Base-by-base conservation (phyloP, 2,797 vertebrate genomes). In the Myotis vivesi region DNA sequence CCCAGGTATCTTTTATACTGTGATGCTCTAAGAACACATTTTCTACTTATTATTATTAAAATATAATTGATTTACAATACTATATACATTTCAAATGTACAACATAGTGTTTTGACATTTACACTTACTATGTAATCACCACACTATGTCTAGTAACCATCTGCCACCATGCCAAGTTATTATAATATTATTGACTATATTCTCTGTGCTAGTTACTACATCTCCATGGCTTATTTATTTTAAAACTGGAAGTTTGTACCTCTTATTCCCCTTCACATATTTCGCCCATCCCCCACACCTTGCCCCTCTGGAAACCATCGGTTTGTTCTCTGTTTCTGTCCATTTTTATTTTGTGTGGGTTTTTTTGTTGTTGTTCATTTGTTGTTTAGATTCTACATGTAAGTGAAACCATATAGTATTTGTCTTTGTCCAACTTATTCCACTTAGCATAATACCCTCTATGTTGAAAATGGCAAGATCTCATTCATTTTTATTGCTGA, bases 11-110 rank as follows among this genome's bases (percentile, higher is more conserved):
- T 89, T 91, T 79, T 69, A 90, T 44, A 68, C 25, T 85, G 15
- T 92, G 59, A 30, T 64, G 11, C 6, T 71, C 12, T 89, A 89
- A 93, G 46, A 88, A 86, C 22, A 87, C 1, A 91, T 71, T 94
- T 33, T 73, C 55, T 73, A 46, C 5, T 79, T 57, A 15, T 49
- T 82, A 46, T 66, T 66, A 66, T 82, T 64, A 33, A 83, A 49
- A 16, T 33, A 66, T 64, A 83, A n/a, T 33, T 83, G 20, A 22
- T 41, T 49, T 83, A 83, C 30, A 66, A 49, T 49, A 66, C 11
- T n/a, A 83, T 83, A 49, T 33, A 49, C 19, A 22, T 83, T 66
- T 66, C 59, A 83, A 64, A 64, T 33, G n/a, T 83, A 33, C 20
- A 66, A 66, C 30, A 82, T 10, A 66, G 30, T 66, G 20, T 49